Percentiles rank a stretch among this genome's conserved stretches.
phyloP scores from a whole-genome alignment of 2,113 vertebrate species.

The Lepisosteus oculatus region DNA sequence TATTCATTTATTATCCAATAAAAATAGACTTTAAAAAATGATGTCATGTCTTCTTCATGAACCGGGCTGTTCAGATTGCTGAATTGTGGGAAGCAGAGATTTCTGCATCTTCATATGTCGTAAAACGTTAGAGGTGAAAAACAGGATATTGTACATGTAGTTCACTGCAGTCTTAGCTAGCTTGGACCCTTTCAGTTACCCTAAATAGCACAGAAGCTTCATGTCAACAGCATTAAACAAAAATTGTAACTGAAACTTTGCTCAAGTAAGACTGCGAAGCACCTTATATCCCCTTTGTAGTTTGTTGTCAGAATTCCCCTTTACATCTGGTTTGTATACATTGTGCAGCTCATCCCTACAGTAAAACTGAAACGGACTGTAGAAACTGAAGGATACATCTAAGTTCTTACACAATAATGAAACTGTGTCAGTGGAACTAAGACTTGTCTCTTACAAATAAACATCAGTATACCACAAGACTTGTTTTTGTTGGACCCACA shows the following conservation, averaged over 20 bases:
- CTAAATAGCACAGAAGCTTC: neutral
- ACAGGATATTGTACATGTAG: slow-evolving; percentile 1
- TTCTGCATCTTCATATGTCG: no score
- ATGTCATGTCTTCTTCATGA: slow-evolving; percentile 69
- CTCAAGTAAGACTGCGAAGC: neutral
- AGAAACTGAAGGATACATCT: slow-evolving; percentile 46
- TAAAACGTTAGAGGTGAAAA: no score
- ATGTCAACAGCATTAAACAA: slow-evolving; percentile 41
- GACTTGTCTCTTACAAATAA: slow-evolving; percentile 37
- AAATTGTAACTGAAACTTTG: slow-evolving; percentile 13
- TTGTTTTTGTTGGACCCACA: slow-evolving; percentile 58
- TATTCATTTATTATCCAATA: slow-evolving; percentile 73
- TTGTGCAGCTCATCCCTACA: slow-evolving; percentile 41
- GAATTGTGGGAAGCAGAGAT: slow-evolving; percentile 22
- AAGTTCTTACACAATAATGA: slow-evolving; percentile 48
- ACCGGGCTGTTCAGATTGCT: slow-evolving; percentile 42
- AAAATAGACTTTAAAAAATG: slow-evolving; percentile 73
- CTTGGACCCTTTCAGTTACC: neutral
- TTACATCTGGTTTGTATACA: slow-evolving; percentile 14
- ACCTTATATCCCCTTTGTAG: slow-evolving; percentile 34
- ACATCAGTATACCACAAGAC: slow-evolving; percentile 51
- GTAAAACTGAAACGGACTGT: slow-evolving; percentile 33
- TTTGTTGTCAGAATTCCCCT: slow-evolving; percentile 32
- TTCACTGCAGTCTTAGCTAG: no score
- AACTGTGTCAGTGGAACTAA: slow-evolving; percentile 44